Percentiles rank a stretch among this genome's conserved stretches.
These are phyloP conservation scores for Neelides folsomi DNA, from an alignment of 2,888 invertebrate genomes.

Conservation along the genomic window DNA sequence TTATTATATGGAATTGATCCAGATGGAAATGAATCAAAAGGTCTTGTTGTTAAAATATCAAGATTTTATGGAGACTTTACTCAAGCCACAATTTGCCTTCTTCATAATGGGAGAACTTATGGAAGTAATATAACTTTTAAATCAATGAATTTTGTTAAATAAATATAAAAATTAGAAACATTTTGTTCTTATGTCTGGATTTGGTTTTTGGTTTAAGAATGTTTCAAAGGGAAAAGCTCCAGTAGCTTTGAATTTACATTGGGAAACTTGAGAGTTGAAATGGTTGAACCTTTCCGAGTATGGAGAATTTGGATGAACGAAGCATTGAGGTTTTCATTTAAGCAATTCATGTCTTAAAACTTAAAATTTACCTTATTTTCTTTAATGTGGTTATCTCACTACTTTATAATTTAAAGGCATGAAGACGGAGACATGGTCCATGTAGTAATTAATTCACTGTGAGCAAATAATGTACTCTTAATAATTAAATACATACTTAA, in stretches of 20 bases:
- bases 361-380: no score
- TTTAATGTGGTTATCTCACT: no score
- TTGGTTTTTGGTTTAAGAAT: neutral
- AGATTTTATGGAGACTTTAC: conserved; percentile 34
- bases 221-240: conserved; percentile 3
- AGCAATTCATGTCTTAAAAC: no score
- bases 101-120: conserved; percentile 3
- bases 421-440: conserved; percentile 3
- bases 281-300: conserved; percentile 47
- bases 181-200: neutral
- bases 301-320: conserved; percentile 59
- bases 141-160: neutral
- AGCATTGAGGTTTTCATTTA: conserved; percentile 44
- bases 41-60: conserved; percentile 44
- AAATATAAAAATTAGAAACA: neutral
- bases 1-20: conserved; percentile 45
- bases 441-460: neutral
- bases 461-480: no score
- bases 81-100: conserved; percentile 13
- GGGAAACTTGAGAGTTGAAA: conserved; percentile 45
- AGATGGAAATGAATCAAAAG: conserved; percentile 41
- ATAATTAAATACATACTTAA: no score
- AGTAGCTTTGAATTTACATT: conserved; percentile 17
- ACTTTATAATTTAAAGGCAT: neutral
- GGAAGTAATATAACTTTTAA: neutral